These are phyloP conservation scores for Brienomyrus brachyistius DNA, from an alignment of 2,113 vertebrate genomes.

Conservation along the genomic window DNA sequence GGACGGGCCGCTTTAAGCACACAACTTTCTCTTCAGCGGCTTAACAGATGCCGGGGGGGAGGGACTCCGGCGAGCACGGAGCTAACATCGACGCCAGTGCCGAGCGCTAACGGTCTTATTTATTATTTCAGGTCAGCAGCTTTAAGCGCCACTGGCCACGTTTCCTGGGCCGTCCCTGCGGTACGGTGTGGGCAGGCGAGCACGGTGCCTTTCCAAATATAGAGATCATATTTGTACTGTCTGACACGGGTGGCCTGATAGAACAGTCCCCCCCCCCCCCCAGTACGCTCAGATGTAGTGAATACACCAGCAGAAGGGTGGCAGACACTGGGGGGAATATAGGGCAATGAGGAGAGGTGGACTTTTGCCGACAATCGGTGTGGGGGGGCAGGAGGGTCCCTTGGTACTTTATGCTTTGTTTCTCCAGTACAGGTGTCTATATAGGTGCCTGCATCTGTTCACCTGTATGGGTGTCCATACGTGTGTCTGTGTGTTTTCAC, in stretches of 20 bases:
- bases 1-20: conserved; percentile 57
- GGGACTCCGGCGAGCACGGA: conserved; percentile 9
- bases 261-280: conserved; percentile 36
- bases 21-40: conserved; percentile 64
- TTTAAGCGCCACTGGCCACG: conserved; percentile 37
- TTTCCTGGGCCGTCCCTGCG: conserved; percentile 13
- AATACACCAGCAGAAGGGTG: conserved; percentile 47
- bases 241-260: conserved; percentile 42
- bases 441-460: background rate
- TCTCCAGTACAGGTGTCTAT: background rate
- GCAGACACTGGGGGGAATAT: conserved; percentile 44
- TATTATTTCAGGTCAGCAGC: conserved; percentile 42
- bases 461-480: background rate
- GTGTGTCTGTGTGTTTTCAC: background rate
- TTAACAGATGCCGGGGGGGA: conserved; percentile 70
- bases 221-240: conserved; percentile 52
- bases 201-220: conserved; percentile 38
- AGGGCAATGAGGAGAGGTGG: background rate
- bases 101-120: conserved; percentile 35
- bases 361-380: background rate
- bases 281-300: conserved; percentile 9
- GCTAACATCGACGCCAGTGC: conserved; percentile 19
- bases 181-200: background rate
- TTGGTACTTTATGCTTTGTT: background rate
- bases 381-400: background rate